Evolutionary conservation across 2,113 vertebrate genomes (phyloP).

Genomic region (Sclerurus mexicanus): DNA sequence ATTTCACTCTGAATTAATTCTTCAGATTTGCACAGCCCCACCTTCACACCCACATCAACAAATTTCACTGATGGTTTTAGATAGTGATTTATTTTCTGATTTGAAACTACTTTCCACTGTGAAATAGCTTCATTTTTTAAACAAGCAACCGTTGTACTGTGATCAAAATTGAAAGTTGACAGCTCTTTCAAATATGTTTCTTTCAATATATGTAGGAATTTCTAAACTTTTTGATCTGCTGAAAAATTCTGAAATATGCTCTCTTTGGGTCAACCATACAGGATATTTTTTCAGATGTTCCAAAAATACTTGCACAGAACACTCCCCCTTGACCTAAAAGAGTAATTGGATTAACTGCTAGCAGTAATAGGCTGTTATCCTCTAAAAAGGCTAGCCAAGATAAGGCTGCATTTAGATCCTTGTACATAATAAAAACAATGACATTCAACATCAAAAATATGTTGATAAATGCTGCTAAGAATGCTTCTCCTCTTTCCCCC

Average conservation of each 20-base stretch:
- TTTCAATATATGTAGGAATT: not conserved
- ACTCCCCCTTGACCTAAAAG: constrained; percentile 31
- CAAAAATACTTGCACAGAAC: constrained; percentile 21
- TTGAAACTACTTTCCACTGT: not conserved
- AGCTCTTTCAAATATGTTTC: not conserved
- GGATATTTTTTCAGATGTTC: not conserved
- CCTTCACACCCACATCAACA: not conserved
- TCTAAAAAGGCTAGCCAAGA: not conserved
- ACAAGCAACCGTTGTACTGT: not conserved
- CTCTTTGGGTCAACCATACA: not conserved
- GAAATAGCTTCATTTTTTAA: not conserved
- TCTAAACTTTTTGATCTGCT: not conserved
- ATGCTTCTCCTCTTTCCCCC: not conserved
- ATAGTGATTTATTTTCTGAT: not conserved
- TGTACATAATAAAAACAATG: not conserved
- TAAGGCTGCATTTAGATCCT: constrained; percentile 7
- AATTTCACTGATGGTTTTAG: not conserved
- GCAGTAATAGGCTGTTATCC: constrained; percentile 30
- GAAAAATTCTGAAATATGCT: not conserved
- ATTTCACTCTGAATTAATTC: not conserved
- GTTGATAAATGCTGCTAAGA: not conserved
- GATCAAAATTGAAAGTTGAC: not conserved
- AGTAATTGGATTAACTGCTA: constrained; percentile 52
- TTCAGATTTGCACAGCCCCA: not conserved
- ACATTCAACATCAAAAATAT: not conserved